A percentile compares a stretch with the other conserved stretches of the same genome.
phyloP scores from a whole-genome alignment of 2,797 vertebrate species.

The Valencia hispanica region DNA sequence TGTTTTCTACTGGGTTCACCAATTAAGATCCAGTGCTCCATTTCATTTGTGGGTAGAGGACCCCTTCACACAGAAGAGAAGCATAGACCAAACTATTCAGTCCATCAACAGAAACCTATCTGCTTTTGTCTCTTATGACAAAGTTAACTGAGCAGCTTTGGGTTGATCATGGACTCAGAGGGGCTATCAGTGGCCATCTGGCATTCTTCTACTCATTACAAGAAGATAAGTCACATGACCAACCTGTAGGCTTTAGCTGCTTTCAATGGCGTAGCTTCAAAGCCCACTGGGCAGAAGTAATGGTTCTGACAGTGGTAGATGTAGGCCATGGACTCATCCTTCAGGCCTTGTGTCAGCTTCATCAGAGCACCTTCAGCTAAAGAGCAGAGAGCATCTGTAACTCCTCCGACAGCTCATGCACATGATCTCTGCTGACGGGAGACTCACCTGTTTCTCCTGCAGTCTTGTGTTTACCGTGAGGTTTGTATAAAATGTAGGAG shows the following conservation, averaged over 20 bases:
- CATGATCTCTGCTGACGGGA: no score
- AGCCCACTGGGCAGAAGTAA: conserved; percentile 98
- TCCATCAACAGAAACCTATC: no score
- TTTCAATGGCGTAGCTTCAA: conserved; percentile 95
- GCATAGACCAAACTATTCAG: background rate
- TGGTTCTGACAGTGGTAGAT: conserved; percentile 99
- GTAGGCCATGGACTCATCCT: conserved; percentile 94
- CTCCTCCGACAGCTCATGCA: background rate
- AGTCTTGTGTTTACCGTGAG: conserved; percentile 98
- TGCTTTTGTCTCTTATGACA: background rate
- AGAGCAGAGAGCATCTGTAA: conserved; percentile 26
- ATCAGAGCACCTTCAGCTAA: conserved; percentile 91
- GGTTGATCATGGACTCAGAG: background rate
- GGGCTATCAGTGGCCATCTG: background rate
- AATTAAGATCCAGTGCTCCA: conserved; percentile 97
- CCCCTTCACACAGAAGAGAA: conserved; percentile 76
- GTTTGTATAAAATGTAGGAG: conserved; percentile 98
- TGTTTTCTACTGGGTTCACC: conserved; percentile 98
- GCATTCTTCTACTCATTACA: background rate
- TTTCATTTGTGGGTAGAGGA: conserved; percentile 87
- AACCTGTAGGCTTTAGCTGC: conserved; percentile 95
- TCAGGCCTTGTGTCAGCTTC: conserved; percentile 92
- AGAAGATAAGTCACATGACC: background rate
- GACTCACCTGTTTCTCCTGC: conserved; percentile 94
- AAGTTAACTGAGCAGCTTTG: background rate